Evolutionary conservation across 2,888 invertebrate species (phyloP).

Genomic region (Ctenicera cuprea): DNA sequence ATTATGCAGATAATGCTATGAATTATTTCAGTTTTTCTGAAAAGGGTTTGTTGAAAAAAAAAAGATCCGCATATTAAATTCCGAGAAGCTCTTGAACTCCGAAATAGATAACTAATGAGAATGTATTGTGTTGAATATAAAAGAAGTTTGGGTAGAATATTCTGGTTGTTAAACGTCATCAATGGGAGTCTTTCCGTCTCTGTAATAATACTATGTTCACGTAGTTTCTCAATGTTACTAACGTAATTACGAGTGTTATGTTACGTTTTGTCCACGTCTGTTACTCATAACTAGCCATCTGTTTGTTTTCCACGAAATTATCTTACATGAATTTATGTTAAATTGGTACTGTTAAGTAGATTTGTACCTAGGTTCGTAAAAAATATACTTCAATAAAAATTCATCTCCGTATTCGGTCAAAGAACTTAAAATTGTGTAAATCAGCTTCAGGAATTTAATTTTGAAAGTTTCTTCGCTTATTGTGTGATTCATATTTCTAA

Average conservation of each 20-base stretch:
- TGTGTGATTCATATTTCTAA: not conserved
- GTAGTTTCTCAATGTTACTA: not conserved
- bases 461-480: no score
- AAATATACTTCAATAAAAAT: not conserved
- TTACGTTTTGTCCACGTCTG: not conserved
- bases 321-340: not conserved
- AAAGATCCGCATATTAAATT: no score
- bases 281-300: conserved; percentile 14
- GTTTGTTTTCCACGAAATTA: conserved; percentile 19
- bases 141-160: not conserved
- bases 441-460: no score
- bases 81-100: not conserved
- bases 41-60: no score
- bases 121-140: no score
- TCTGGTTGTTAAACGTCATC: not conserved
- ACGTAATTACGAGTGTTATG: not conserved
- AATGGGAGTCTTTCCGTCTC: not conserved
- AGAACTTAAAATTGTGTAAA: no score
- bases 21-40: no score
- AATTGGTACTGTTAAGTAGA: no score
- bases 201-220: conserved; percentile 2
- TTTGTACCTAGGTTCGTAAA: not conserved
- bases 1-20: no score
- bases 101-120: not conserved
- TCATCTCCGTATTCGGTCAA: no score